These are phyloP conservation scores for Lithophane semibrunnea DNA, from an alignment of 2,888 invertebrate genomes.

Conservation along the genomic window DNA sequence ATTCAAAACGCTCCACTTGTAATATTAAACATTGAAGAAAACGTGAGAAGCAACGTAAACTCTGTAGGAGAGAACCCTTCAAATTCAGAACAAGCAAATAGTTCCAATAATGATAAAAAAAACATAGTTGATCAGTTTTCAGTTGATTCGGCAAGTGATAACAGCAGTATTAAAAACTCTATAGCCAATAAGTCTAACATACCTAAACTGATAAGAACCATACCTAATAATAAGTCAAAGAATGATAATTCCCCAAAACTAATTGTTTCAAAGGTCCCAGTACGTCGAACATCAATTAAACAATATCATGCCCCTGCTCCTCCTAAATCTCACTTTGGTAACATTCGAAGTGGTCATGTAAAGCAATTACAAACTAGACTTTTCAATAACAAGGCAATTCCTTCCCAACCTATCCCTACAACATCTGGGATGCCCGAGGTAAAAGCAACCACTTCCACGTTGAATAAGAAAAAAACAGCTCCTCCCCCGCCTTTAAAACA, in stretches of 20 bases:
- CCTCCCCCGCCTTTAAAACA: conserved; percentile 78
- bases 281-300: conserved; percentile 83
- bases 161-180: conserved; percentile 51
- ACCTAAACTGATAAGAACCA: conserved; percentile 82
- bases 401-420: conserved; percentile 66
- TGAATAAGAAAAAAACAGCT: conserved; percentile 82
- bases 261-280: conserved; percentile 84
- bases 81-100: conserved; percentile 19
- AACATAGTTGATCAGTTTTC: conserved; percentile 20
- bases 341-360: conserved; percentile 86
- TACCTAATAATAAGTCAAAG: conserved; percentile 79
- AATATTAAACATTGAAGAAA: conserved; percentile 27
- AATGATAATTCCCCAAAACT: conserved; percentile 80
- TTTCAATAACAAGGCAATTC: conserved; percentile 77
- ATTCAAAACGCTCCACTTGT: conserved; percentile 7
- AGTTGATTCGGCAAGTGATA: conserved; percentile 28
- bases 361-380: conserved; percentile 87
- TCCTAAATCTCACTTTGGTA: conserved; percentile 86
- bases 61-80: conserved; percentile 10
- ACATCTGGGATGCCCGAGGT: conserved; percentile 68
- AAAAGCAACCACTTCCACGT: conserved; percentile 80
- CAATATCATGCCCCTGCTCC: conserved; percentile 86
- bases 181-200: conserved; percentile 81
- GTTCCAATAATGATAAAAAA: conserved; percentile 15
- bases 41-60: conserved; percentile 5